Base-by-base conservation (phyloP, 2,797 vertebrate species). In the Leptoclinus maculatus region DNA sequence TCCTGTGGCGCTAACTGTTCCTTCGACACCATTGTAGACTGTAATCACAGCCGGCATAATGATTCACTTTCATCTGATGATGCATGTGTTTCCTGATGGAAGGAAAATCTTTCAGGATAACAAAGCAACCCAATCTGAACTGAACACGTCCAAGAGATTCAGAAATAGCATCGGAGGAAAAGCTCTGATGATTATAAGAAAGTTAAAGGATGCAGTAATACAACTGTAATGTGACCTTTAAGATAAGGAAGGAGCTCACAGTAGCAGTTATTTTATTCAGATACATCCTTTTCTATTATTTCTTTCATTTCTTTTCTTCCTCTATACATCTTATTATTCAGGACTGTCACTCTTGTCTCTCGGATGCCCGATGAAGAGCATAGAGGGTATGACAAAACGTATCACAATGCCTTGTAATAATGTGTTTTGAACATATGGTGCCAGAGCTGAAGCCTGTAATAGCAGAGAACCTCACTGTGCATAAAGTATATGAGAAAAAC, bases 401-500 rank as follows among this genome's bases (percentile, higher is more conserved):
- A 62, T 66, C 62, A 74, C 21, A 38, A 34, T 49, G 74, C 56
- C 66, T 71, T 56, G 41, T 25, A 71, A 64, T 67, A 75, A 74
- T 74, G 58, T 69, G 56, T 53, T 83, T 51, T 78, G 47, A 83
- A 67, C 80, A 78, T 76, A 85, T 51, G 71, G 74, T 56, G 67
- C 51, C 74, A 62, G 3, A 66, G 43, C 66, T 23, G 41, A 53
- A 56, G 58, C 62, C 2, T 43, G 63, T 8, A 62, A 41, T 39
- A 67, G 47, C 45, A 63, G 54, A 73, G 27, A 74, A 78, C 41
- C 27, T 71, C 60, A 54, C 65, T 56, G 60, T 53, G 68, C 38
- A 78, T 80, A 53, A 67, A 83, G 80, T 27, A 57, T 62, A 80
- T 65, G 57, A 74, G 67, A 41, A 57, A 79, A 82, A 85, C 74